Evolutionary conservation across 2,113 vertebrate genomes (phyloP).

Genomic region (Macrotus californicus): DNA sequence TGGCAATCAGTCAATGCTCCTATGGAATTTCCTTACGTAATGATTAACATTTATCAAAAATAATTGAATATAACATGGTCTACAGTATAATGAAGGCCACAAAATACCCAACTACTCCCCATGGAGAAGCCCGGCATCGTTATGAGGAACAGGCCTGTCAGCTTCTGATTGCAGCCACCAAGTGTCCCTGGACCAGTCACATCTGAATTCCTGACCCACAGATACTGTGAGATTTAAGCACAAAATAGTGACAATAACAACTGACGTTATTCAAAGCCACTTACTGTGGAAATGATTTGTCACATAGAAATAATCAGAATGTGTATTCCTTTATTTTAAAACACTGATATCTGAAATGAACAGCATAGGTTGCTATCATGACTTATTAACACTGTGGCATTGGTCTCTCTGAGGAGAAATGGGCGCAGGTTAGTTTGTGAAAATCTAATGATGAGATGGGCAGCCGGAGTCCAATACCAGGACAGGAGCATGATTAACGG

Average conservation of each 20-base stretch:
- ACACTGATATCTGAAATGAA: neutral
- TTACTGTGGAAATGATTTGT: neutral
- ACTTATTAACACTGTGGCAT: neutral
- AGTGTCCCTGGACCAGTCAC: neutral
- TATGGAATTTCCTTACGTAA: neutral
- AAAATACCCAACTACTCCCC: neutral
- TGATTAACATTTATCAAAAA: neutral
- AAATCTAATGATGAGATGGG: neutral
- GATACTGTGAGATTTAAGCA: neutral
- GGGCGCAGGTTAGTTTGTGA: neutral
- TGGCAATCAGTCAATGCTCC: neutral
- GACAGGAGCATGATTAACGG: neutral
- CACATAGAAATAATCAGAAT: neutral
- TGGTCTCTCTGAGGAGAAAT: neutral
- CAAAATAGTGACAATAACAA: neutral
- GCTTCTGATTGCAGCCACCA: neutral
- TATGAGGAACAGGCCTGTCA: neutral
- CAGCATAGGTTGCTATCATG: neutral
- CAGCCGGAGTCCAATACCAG: neutral
- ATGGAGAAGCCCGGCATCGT: neutral
- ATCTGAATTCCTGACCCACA: neutral
- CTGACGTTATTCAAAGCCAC: neutral
- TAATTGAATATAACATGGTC: neutral
- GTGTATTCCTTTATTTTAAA: neutral
- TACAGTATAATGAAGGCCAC: neutral